These are phyloP conservation scores for Morphnarchus princeps DNA, from an alignment of 2,113 vertebrate genomes.

Conservation along the genomic window DNA sequence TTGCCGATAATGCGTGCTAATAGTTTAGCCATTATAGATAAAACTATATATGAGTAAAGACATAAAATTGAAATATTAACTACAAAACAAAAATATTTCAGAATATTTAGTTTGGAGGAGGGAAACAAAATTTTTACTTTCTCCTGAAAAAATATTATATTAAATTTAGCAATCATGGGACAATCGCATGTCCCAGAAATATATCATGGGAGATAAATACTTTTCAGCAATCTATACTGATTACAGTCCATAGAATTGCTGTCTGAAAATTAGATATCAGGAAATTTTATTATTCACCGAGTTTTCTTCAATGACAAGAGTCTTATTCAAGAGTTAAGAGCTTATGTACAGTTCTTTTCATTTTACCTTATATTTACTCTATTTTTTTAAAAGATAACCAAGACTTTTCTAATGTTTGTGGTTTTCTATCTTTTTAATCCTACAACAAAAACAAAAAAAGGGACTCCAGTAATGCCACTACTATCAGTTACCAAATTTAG, in stretches of 20 bases:
- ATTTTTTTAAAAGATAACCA: background rate
- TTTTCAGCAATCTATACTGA: background rate
- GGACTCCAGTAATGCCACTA: background rate
- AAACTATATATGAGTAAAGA: background rate
- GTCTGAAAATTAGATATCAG: background rate
- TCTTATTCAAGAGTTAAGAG: background rate
- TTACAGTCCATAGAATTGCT: background rate
- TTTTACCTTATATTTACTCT: background rate
- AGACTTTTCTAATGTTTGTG: background rate
- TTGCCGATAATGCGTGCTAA: background rate
- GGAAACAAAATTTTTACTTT: background rate
- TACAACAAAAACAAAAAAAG: background rate
- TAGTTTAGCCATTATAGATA: background rate
- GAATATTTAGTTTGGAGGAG: background rate
- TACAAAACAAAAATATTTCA: background rate
- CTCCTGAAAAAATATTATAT: background rate
- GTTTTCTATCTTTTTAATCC: background rate
- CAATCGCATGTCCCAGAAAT: background rate
- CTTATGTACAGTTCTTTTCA: background rate
- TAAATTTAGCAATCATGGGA: background rate
- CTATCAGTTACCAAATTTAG: background rate
- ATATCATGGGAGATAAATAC: background rate
- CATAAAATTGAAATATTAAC: background rate
- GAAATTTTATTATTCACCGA: background rate
- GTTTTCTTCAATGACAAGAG: background rate